Evolutionary conservation across 2,113 vertebrate genomes (phyloP).

Genomic region (Electrona antarctica): DNA sequence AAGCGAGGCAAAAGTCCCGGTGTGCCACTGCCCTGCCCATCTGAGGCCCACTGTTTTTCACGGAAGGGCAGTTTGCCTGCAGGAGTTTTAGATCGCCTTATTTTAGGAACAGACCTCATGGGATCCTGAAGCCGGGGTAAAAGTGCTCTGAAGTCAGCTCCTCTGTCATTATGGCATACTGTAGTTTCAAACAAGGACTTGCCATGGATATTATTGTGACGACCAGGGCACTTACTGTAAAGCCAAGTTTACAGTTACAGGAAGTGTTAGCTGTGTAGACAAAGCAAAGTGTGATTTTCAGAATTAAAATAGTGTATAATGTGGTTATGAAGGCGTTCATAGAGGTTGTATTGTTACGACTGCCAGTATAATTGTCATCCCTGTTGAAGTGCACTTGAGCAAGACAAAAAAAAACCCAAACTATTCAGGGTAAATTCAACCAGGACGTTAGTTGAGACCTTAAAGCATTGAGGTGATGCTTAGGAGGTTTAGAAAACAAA

Average conservation of each 20-base stretch:
- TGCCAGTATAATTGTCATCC: neutral
- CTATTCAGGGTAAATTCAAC: neutral
- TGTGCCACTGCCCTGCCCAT: constrained; percentile 35
- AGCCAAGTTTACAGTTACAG: constrained; percentile 2
- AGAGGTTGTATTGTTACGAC: neutral
- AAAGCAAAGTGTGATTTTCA: too few relatives aligned
- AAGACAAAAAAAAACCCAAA: too few relatives aligned
- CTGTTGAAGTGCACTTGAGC: neutral
- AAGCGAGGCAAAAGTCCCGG: constrained; percentile 60
- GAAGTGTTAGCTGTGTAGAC: neutral
- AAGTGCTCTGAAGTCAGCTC: constrained; percentile 38
- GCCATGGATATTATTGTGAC: constrained; percentile 21
- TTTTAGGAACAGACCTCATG: constrained; percentile 55
- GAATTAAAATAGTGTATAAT: too few relatives aligned
- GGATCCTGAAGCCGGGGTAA: constrained; percentile 37
- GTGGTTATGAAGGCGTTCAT: neutral
- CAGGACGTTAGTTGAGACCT: neutral
- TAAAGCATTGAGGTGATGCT: neutral
- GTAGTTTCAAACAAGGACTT: constrained; percentile 23
- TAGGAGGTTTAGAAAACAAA: neutral
- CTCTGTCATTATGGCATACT: constrained; percentile 52
- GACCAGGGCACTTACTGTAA: constrained; percentile 15
- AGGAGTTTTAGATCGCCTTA: constrained; percentile 49
- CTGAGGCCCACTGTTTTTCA: constrained; percentile 62
- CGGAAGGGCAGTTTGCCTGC: constrained; percentile 37